Evolutionary conservation across 1,140 invertebrate species (phyloP).

Genomic region (Onthophagus taurus): DNA sequence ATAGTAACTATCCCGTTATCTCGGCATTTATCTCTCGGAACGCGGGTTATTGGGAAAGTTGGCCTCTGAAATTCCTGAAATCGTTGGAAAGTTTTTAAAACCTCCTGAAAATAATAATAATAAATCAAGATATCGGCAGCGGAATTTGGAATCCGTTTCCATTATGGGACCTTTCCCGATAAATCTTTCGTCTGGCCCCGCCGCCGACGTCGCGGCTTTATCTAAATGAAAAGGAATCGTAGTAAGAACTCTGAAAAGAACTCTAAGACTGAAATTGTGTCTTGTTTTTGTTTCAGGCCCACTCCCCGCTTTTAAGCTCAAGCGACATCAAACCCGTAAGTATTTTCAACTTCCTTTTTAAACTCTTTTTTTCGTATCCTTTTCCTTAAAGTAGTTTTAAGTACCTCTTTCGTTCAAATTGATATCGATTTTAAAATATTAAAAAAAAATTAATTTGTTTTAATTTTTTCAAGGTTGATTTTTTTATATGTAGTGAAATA

Average conservation of each 20-base stretch:
- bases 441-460: background rate
- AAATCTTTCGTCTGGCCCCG: too few species aligned
- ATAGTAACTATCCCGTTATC: too few species aligned
- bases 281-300: slow-evolving; percentile 51
- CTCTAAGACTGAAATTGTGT: slow-evolving; percentile 14
- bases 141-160: background rate
- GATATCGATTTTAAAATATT: too few species aligned
- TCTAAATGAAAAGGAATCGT: background rate
- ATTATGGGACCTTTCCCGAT: background rate
- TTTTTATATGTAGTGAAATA: too few species aligned
- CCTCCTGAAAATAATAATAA: too few species aligned
- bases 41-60: too few species aligned
- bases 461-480: background rate
- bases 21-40: too few species aligned
- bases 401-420: too few species aligned
- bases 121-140: background rate
- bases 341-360: slow-evolving; percentile 19
- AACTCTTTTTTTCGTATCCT: background rate
- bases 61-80: too few species aligned
- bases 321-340: slow-evolving; percentile 50
- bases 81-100: too few species aligned
- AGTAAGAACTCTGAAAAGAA: too few species aligned
- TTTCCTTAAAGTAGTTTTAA: background rate
- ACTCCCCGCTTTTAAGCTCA: slow-evolving; percentile 46
- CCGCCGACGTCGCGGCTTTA: background rate